Evolutionary conservation across 37 sponge, comb jelly and placozoan species (phyloP), one percentile per base, ranked within the genome.

Genomic region (Chondrosia reniformis): DNA sequence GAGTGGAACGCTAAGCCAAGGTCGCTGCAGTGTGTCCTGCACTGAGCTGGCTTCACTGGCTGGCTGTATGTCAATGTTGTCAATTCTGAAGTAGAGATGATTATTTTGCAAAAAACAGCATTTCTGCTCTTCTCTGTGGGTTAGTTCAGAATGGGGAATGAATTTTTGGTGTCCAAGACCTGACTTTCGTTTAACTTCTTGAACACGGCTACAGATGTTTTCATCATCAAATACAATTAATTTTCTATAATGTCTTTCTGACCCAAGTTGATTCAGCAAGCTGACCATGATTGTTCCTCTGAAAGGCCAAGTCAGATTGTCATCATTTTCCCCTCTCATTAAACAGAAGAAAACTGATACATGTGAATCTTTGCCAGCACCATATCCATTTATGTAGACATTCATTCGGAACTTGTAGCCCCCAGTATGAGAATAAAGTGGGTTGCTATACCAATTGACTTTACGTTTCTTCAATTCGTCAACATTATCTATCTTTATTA

Each of bases 301-400:
- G 39, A 87, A 81, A 7, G 88, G 88, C 83, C 83, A 87, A 22
- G 73, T 66, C 33, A 87, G 75, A 4, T 43, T 25, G 36, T 82
- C 75, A 43, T 87, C 88, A 74, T 55, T 58, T 36, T 87, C 65
- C 33, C 88, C 88, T 33, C 41, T 36, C 88, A 87, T 82, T 31
- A 87, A 64, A 30, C 43, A 74, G 17, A 75, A 67, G 36, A 38
- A 73, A 0, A 82, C 88, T 8, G 88, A 78, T 28, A 87, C 41
- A 21, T 78, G 56, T 7, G 83, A 21, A 36, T 74, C 87, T 19
- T 78, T 33, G 0, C 19, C 83, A 38, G 52, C 42, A 3, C 75
- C 52, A 10, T 32, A 6, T 3, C 80, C 66, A 33, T 75, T 75
- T 31, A 78, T 30, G 22, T 77, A 36, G 7, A 87, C 79, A 13